phyloP scores from a whole-genome alignment of 1,140 invertebrate genomes.

The Drosophila elegans region DNA sequence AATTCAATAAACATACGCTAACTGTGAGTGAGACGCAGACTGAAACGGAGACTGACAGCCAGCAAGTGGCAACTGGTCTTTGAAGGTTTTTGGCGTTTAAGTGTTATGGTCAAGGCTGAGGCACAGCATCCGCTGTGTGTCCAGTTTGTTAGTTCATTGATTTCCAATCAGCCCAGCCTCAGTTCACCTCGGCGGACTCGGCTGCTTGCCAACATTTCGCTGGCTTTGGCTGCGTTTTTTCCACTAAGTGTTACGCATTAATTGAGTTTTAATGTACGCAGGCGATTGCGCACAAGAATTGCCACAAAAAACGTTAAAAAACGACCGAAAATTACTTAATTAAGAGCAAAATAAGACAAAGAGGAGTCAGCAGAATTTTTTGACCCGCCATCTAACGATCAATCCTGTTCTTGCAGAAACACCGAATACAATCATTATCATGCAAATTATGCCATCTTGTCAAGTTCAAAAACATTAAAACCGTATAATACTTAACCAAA shows the following conservation, averaged over 20 bases:
- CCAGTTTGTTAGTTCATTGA: slow-evolving; percentile 61
- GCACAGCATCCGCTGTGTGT: slow-evolving; percentile 57
- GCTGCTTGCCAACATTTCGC: slow-evolving; percentile 17
- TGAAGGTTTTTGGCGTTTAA: slow-evolving; percentile 70
- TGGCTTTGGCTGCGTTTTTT: slow-evolving; percentile 15
- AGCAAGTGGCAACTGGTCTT: slow-evolving; percentile 70
- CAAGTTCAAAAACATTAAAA: slow-evolving; percentile 80
- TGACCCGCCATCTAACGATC: slow-evolving; percentile 11
- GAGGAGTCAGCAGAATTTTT: slow-evolving; percentile 43
- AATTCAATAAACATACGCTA: slow-evolving; percentile 63
- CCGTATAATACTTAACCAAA: slow-evolving; percentile 51
- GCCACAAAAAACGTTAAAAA: slow-evolving; percentile 21
- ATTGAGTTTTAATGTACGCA: slow-evolving; percentile 77
- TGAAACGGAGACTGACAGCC: slow-evolving; percentile 30
- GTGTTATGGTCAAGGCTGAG: slow-evolving; percentile 77
- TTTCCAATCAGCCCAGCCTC: slow-evolving; percentile 64
- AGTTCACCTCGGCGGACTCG: slow-evolving; percentile 46
- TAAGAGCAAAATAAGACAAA: slow-evolving; percentile 26
- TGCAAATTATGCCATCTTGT: slow-evolving; percentile 73
- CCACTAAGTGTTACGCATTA: slow-evolving; percentile 57
- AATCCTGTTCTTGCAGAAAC: slow-evolving; percentile 60
- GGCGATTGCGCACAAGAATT: slow-evolving; percentile 47
- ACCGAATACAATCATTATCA: slow-evolving; percentile 59
- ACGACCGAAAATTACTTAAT: slow-evolving; percentile 34
- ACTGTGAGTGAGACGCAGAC: slow-evolving; percentile 13